A percentile compares a stretch with the other conserved stretches of the same genome.
Evolutionary conservation across 2,113 vertebrate genomes (phyloP).

Genomic region (Empidonax alnorum): DNA sequence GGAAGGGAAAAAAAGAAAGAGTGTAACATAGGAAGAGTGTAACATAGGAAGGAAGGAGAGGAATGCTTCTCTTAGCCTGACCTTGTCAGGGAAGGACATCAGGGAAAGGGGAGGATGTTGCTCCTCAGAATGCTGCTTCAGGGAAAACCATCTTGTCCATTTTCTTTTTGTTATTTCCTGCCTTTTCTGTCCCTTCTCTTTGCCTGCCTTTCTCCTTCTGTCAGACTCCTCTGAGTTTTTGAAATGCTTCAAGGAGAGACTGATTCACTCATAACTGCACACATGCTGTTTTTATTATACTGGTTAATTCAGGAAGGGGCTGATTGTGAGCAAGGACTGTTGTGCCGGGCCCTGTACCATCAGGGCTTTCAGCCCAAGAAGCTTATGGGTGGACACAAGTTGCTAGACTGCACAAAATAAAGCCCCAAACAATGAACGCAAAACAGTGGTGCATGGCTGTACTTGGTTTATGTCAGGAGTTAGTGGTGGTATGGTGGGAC

Average conservation of each 20-base stretch:
- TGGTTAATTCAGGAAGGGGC: not conserved
- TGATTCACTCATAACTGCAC: not conserved
- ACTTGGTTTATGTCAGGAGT: not conserved
- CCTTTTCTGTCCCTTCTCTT: not conserved
- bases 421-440: fast-evolving
- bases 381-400: fast-evolving
- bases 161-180: not conserved
- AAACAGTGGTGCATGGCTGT: not conserved
- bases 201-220: not conserved
- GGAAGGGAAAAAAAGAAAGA: not conserved
- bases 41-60: not conserved
- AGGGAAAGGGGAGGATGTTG: not conserved
- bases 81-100: not conserved
- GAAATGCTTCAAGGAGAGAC: not conserved
- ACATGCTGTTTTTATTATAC: not conserved
- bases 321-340: fast-evolving
- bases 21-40: not conserved
- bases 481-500: not conserved
- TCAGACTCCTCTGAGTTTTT: not conserved
- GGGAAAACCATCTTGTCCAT: not conserved
- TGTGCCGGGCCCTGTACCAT: fast-evolving
- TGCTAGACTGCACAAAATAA: not conserved
- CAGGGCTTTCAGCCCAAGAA: not conserved
- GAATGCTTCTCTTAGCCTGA: not conserved
- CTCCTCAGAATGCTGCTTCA: not conserved